Percentiles rank a stretch among this genome's conserved stretches.
Evolutionary conservation across 2,113 vertebrate genomes (phyloP).

Genomic region (Neodon shergylaensis): DNA sequence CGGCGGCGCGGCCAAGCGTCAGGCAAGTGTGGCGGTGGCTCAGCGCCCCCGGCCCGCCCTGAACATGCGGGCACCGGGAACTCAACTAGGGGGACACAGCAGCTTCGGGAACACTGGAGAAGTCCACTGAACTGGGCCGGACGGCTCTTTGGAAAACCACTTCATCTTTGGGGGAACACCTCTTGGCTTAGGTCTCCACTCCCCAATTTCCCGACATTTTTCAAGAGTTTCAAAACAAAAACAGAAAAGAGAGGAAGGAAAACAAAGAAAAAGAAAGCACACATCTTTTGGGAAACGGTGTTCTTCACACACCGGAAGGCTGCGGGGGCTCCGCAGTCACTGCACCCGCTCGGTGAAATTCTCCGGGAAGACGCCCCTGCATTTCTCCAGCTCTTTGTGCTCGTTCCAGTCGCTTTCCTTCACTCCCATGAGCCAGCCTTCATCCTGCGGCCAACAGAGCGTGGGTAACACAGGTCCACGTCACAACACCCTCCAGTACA

Average conservation of each 20-base stretch:
- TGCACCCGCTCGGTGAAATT: slow-evolving; percentile 97
- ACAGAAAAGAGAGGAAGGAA: slow-evolving; percentile 24
- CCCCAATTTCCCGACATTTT: slow-evolving; percentile 73
- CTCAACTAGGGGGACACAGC: slow-evolving; percentile 72
- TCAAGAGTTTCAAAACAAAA: slow-evolving; percentile 78
- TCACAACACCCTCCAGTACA: not conserved
- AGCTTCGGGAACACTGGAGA: slow-evolving; percentile 77
- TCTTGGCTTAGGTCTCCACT: slow-evolving; percentile 77
- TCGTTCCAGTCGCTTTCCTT: slow-evolving; percentile 94
- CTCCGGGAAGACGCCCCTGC: slow-evolving; percentile 96
- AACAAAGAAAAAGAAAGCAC: slow-evolving; percentile 69
- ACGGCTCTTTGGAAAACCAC: slow-evolving; percentile 81
- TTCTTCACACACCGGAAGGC: slow-evolving; percentile 71
- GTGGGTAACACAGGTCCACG: not conserved
- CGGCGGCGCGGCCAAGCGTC: slow-evolving; percentile 33
- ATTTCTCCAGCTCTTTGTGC: slow-evolving; percentile 89
- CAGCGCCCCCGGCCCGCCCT: slow-evolving; percentile 27
- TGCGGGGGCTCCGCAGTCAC: slow-evolving; percentile 74
- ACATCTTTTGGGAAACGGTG: slow-evolving; percentile 71
- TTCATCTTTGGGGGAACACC: slow-evolving; percentile 73
- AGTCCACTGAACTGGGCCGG: slow-evolving; percentile 71
- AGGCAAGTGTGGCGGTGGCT: slow-evolving; percentile 58
- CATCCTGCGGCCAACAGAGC: slow-evolving; percentile 87
- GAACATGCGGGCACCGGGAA: slow-evolving; percentile 33
- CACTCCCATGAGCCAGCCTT: slow-evolving; percentile 98